These are phyloP conservation scores for Pluvialis apricaria DNA, from an alignment of 2,113 vertebrate species.

Conservation along the genomic window DNA sequence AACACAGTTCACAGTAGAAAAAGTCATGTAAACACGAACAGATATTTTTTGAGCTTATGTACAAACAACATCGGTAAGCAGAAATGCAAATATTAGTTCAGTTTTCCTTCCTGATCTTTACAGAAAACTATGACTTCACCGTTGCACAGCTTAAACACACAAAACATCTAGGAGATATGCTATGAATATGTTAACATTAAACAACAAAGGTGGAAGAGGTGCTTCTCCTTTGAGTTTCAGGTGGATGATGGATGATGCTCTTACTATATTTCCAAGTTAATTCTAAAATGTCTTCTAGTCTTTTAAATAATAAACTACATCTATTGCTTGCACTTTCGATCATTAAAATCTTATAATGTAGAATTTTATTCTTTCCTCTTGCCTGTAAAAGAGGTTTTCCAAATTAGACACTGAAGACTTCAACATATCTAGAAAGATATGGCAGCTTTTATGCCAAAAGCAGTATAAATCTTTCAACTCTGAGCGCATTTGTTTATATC, in stretches of 20 bases:
- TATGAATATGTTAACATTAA: background rate
- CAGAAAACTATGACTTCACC: background rate
- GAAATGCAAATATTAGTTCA: conserved; percentile 1
- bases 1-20: background rate
- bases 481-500: conserved; percentile 1
- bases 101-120: background rate
- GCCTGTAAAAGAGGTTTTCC: background rate
- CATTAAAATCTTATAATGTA: background rate
- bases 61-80: background rate
- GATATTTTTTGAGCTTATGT: background rate
- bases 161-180: background rate
- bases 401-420: background rate
- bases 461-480: background rate
- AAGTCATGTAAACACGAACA: background rate
- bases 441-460: background rate
- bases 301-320: background rate
- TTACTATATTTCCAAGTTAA: background rate
- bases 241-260: background rate
- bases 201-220: background rate
- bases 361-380: background rate
- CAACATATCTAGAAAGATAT: background rate
- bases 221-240: background rate
- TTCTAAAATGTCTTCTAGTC: background rate
- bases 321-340: background rate
- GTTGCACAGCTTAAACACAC: background rate